Evolutionary conservation across 2,113 vertebrate genomes (phyloP).

Genomic region (Ochotona princeps): DNA sequence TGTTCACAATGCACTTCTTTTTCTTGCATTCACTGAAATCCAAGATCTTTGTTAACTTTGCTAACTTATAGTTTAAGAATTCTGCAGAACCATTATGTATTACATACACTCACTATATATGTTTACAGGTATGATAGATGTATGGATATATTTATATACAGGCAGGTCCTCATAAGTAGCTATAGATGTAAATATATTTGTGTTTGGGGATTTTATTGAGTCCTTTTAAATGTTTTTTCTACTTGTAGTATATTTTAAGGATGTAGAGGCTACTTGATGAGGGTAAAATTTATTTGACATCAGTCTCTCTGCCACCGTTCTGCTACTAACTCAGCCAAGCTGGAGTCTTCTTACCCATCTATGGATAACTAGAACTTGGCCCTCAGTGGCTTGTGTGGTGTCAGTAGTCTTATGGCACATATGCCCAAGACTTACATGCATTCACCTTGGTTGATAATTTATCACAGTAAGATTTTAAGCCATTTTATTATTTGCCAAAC

Average conservation of each 20-base stretch:
- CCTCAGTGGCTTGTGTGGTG: background rate
- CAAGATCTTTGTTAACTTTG: background rate
- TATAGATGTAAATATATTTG: background rate
- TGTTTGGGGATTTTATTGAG: background rate
- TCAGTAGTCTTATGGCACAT: conserved; percentile 16
- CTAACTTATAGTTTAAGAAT: background rate
- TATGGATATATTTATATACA: background rate
- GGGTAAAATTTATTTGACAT: background rate
- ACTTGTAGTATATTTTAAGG: background rate
- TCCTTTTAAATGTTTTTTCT: background rate
- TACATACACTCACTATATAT: background rate
- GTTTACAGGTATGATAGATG: too few species aligned
- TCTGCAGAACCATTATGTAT: background rate
- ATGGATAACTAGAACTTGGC: background rate
- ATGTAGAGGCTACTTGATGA: background rate
- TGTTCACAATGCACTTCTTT: background rate
- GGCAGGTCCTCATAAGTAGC: background rate
- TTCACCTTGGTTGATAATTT: conserved; percentile 9
- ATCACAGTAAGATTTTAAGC: conserved; percentile 30
- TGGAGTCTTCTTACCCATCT: background rate
- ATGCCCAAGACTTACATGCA: background rate
- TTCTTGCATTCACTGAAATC: background rate
- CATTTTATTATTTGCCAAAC: conserved; percentile 14
- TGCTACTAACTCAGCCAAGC: background rate
- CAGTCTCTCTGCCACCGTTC: background rate